Evolutionary conservation across 2,113 vertebrate species (phyloP).

Genomic region (Isurus oxyrinchus): DNA sequence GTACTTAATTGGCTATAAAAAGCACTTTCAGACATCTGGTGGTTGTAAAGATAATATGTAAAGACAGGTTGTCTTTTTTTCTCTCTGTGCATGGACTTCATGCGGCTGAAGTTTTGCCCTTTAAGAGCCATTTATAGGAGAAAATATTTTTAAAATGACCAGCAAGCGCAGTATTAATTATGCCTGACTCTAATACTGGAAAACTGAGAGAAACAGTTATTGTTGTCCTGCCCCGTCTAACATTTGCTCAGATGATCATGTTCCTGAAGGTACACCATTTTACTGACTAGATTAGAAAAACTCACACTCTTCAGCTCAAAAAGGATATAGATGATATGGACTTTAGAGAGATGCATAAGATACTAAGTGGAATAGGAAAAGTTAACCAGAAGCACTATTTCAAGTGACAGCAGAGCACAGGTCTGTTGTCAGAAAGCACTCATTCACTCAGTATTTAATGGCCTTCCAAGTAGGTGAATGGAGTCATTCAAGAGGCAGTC

Average conservation of each 20-base stretch:
- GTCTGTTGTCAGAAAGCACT: neutral
- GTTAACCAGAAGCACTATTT: neutral
- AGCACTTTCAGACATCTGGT: no score
- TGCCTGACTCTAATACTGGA: neutral
- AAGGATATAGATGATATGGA: neutral
- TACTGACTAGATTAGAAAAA: neutral
- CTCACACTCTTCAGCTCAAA: neutral
- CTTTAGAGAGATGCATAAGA: neutral
- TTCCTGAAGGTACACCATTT: neutral
- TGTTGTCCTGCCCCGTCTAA: neutral
- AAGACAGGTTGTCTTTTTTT: no score
- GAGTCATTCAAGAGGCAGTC: neutral
- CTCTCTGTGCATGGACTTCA: neutral
- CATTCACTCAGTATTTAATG: neutral
- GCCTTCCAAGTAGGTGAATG: neutral
- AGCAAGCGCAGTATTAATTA: neutral
- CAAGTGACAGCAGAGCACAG: neutral
- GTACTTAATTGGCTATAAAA: no score
- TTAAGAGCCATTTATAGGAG: neutral
- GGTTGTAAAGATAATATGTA: no score
- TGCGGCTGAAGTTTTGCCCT: neutral
- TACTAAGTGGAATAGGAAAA: neutral
- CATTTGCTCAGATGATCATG: neutral
- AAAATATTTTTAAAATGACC: neutral
- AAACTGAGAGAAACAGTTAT: neutral